A percentile compares a stretch with the other conserved stretches of the same genome.
phyloP scores from a whole-genome alignment of 2,888 invertebrate species.

The Branchellion lobata region DNA sequence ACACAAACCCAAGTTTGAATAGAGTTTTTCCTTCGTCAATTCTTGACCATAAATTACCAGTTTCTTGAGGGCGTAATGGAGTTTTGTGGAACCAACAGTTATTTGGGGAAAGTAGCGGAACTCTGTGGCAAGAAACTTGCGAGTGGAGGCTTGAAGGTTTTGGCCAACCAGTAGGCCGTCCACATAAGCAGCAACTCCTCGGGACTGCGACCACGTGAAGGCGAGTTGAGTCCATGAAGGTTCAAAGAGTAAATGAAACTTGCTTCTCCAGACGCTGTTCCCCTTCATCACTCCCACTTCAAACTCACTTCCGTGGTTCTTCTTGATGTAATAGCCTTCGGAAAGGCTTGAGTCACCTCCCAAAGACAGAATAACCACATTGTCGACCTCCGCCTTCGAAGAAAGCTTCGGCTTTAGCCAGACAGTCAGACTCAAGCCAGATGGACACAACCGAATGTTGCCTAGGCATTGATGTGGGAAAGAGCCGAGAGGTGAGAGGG shows the following conservation, averaged over 20 bases:
- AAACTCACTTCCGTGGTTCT: conserved; percentile 56
- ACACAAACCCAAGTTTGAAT: conserved; percentile 25
- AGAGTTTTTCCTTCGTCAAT: conserved; percentile 1
- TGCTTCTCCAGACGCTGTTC: conserved; percentile 53
- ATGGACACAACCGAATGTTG: conserved; percentile 55
- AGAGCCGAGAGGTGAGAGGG: conserved; percentile 52
- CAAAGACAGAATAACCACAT: conserved; percentile 53
- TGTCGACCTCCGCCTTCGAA: conserved; percentile 48
- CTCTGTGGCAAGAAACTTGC: conserved; percentile 48
- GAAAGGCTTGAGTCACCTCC: conserved; percentile 57
- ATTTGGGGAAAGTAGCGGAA: conserved; percentile 49
- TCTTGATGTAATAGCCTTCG: conserved; percentile 56
- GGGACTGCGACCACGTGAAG: conserved; percentile 48
- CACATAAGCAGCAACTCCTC: conserved; percentile 52
- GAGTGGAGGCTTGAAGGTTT: conserved; percentile 27
- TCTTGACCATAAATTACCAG: conserved; percentile 9
- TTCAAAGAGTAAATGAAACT: conserved; percentile 52
- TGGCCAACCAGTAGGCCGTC: conserved; percentile 53
- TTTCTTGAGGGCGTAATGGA: conserved; percentile 2
- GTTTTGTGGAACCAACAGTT: conserved; percentile 45
- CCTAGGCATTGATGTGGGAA: conserved; percentile 59
- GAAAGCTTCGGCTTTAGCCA: conserved; percentile 53
- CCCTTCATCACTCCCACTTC: conserved; percentile 55
- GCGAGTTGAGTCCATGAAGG: conserved; percentile 53
- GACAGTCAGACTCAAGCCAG: conserved; percentile 55